Conservation (phyloP, 2,113 vertebrate species). For the Daphoenositta chrysoptera region DNA sequence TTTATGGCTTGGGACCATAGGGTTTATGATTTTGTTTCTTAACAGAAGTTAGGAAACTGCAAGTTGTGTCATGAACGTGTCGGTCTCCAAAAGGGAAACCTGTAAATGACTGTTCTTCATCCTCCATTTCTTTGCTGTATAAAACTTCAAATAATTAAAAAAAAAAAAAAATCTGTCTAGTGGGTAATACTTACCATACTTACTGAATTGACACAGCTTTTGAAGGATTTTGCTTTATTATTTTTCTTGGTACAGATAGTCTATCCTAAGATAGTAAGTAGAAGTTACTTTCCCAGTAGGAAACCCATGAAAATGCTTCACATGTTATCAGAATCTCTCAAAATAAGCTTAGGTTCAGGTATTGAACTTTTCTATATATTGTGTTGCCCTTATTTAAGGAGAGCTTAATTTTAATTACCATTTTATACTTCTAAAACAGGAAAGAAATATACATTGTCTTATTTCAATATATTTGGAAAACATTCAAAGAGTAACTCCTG, state of each 20-base stretch:
- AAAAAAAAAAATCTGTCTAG: neutral
- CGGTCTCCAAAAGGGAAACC: neutral
- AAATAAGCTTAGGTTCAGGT: neutral
- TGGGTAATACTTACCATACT: neutral
- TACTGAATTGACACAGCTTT: neutral
- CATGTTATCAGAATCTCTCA: neutral
- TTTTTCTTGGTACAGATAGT: neutral
- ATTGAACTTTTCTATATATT: neutral
- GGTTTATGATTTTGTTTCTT: neutral
- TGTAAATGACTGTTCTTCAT: neutral
- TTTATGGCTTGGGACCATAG: neutral
- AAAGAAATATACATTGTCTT: neutral
- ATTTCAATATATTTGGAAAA: neutral
- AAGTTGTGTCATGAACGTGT: neutral
- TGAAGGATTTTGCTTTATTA: neutral
- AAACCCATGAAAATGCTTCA: neutral
- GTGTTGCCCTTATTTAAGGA: neutral
- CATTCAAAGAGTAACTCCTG: neutral
- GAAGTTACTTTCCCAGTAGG: neutral
- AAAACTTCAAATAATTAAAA: neutral
- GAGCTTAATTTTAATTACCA: neutral
- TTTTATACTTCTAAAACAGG: neutral
- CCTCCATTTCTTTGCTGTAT: neutral
- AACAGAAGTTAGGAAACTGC: neutral
- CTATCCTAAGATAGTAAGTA: neutral